Base-by-base conservation (phyloP, 2,113 vertebrate species). In the Thryonomys swinderianus region DNA sequence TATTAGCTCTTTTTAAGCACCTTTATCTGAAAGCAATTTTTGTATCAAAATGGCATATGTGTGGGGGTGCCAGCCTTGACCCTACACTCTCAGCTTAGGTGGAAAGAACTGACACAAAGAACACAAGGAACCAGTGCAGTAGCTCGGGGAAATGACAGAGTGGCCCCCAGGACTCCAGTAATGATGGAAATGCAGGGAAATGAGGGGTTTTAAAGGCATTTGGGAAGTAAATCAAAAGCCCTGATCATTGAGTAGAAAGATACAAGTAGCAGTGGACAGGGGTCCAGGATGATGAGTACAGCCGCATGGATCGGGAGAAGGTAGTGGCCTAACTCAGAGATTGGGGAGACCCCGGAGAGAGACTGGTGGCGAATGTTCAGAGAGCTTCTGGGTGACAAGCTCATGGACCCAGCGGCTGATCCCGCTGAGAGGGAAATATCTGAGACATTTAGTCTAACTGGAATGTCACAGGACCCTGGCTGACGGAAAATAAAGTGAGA, bases 101-200 rank as follows among this genome's bases (percentile, higher is more conserved):
- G 55, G 12, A 67, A 6, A 62, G 34, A 45, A 13, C 3, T 61
- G 4, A n/a, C 10, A 11, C 4, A 8, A 23, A 69, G 40, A 66
- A 48, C 80, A 21, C 4, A 78, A 27, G 25, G 25, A 30, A 20
- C 30, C 20, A 13, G 1, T 37, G 20, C 17, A 37, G 32, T 17
- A 11, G 12, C 7, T 0, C 30, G 25, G 57, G 16, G 17, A 82
- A 55, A 27, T 1, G 0, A n/a, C 1, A 48, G 0, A 16, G 32
- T 59, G 66, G 45, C 51, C n/a, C 5, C 10, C 23, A 59, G 13
- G 34, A 5, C 27, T 11, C 16, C 10, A 7, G 13, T 7, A 21
- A 13, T 61, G 30, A 53, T 18, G 25, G 23, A 62, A 59, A 91
- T 59, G 79, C 2, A 21, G 23, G 27, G 57, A 80, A 93, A 81